Evolutionary conservation across 2,888 invertebrate genomes (phyloP), one percentile per base, ranked within the genome.

Genomic region (Escarpia spicata): DNA sequence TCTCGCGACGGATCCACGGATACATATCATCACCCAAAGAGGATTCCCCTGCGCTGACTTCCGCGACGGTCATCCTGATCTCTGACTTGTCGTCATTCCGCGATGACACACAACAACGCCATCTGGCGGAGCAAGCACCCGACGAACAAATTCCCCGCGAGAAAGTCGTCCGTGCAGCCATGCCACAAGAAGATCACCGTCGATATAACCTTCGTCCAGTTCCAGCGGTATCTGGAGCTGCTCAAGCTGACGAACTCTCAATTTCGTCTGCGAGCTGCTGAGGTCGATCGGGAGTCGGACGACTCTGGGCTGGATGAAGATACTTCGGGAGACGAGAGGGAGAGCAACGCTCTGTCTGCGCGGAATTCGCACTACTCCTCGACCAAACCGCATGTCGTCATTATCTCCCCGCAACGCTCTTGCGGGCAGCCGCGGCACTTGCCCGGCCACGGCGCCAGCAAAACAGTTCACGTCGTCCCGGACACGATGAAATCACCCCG

Each of bases 171-270:
- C 75, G 75, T 75, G 75, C 75, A 75, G 75, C 75, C 75, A 26
- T 2, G 75, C 75, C 6, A 26, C 19, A 26, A 75, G 75, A 75
- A 75, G 19, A 75, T 75, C 75, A 75, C 75, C 75, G 75, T 75
- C 75, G 75, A 75, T 26, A 75, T 75, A 19, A 75, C 75, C 75
- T 75, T 75, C 6, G 75, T 3, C 3, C 75, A 75, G 75, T 75
- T 75, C 75, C 75, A 75, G 26, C 75, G 75, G 19, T 75, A 75
- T 26, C 75, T 75, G 6, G 75, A 75, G 26, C 75, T 75, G 75
- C 75, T 75, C 75, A 75, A 75, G 26, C n/a, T 75, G 75, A 75
- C 75, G 75, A 75, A 75, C n/a, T 75, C 75, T 75, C 75, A 75
- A 6, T 75, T 75, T 75, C 75, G 75, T n/a, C 75, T 75, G 26